These are phyloP conservation scores for Haemorhous mexicanus DNA, from an alignment of 2,113 vertebrate genomes.

Conservation along the genomic window DNA sequence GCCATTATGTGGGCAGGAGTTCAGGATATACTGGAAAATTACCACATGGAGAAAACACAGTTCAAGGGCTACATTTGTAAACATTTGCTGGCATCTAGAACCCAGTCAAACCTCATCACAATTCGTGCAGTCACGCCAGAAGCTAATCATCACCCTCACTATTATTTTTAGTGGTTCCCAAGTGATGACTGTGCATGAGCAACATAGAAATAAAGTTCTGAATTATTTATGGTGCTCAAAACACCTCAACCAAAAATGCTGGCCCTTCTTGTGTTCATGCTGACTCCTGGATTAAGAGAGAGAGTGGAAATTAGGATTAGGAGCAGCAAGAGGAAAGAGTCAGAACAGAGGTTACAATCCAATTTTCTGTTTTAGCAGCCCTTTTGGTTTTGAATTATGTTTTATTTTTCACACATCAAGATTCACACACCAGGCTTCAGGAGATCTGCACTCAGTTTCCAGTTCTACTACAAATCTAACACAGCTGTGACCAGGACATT, in stretches of 20 bases:
- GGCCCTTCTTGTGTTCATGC: neutral
- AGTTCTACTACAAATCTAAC: neutral
- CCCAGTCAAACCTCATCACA: neutral
- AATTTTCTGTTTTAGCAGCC: neutral
- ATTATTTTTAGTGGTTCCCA: neutral
- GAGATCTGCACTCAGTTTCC: neutral
- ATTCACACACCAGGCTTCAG: neutral
- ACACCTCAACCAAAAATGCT: neutral
- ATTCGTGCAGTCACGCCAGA: neutral
- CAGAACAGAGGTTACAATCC: neutral
- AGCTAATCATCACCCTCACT: neutral
- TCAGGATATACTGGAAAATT: neutral
- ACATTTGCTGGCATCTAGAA: neutral
- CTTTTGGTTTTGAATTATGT: rapidly evolving
- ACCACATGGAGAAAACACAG: neutral
- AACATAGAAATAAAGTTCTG: neutral
- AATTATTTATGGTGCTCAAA: neutral
- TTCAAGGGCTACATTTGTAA: neutral
- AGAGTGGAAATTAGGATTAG: neutral
- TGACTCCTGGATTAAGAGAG: neutral
- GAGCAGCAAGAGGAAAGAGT: neutral
- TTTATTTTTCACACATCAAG: neutral
- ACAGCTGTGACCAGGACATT: neutral
- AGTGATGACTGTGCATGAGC: neutral
- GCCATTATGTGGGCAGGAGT: neutral